Evolutionary conservation across 1,140 invertebrate species (phyloP).

Genomic region (Metopolophium dirhodum): DNA sequence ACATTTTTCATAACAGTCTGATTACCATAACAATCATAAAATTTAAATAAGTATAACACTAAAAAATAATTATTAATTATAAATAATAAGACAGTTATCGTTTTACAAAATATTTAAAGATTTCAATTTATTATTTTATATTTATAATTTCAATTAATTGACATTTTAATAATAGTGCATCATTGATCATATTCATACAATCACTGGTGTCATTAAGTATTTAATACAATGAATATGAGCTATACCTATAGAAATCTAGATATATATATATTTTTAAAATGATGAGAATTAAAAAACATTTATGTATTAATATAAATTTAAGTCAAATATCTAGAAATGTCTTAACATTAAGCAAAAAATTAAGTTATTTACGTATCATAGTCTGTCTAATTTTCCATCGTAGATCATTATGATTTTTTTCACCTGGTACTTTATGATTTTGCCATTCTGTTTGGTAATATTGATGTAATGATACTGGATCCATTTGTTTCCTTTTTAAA

Average conservation of each 20-base stretch:
- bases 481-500: slow-evolving; percentile 46
- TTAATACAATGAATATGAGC: neutral
- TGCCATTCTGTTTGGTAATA: slow-evolving; percentile 55
- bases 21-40: neutral
- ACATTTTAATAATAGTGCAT: neutral
- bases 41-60: neutral
- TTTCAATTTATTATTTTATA: neutral
- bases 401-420: slow-evolving; percentile 55
- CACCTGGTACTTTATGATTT: slow-evolving; percentile 55
- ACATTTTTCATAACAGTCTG: no score
- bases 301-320: neutral
- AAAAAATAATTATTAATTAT: neutral
- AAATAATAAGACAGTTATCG: neutral
- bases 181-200: neutral
- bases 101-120: neutral
- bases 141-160: neutral
- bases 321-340: neutral
- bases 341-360: neutral
- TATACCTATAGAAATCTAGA: neutral
- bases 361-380: slow-evolving; percentile 39
- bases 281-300: neutral
- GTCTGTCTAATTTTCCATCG: slow-evolving; percentile 38
- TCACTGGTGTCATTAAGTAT: neutral
- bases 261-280: neutral
- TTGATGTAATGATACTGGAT: slow-evolving; percentile 57